Evolutionary conservation across 2,113 vertebrate species (phyloP).

Genomic region (Pithys albifrons): DNA sequence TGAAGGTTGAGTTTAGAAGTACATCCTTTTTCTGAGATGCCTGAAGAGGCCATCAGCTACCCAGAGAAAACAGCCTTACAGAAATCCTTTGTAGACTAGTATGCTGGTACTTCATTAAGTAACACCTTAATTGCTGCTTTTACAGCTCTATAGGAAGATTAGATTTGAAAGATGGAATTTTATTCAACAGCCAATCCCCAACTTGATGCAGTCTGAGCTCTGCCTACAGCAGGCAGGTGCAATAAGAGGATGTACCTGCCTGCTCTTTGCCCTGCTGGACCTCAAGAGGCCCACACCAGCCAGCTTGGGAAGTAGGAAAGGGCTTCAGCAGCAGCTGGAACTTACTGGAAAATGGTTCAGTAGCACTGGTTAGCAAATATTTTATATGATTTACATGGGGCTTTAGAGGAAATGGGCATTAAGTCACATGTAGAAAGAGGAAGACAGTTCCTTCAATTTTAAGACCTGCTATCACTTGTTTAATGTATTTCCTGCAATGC

Average conservation of each 20-base stretch:
- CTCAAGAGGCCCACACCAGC: accelerated
- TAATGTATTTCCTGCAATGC: neutral
- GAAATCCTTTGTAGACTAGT: neutral
- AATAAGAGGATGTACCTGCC: neutral
- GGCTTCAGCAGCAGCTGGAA: neutral
- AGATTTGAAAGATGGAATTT: neutral
- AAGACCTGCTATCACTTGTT: neutral
- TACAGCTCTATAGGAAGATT: neutral
- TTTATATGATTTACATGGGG: neutral
- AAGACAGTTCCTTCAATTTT: neutral
- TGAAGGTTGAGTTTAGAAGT: neutral
- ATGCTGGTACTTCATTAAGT: neutral
- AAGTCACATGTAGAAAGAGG: neutral
- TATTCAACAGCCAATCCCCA: neutral
- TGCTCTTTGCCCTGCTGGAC: neutral
- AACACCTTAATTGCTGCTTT: neutral
- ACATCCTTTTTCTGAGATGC: neutral
- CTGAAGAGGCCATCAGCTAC: neutral
- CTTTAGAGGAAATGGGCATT: neutral
- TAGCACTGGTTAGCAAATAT: neutral
- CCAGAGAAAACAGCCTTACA: neutral
- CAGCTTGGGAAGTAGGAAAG: neutral
- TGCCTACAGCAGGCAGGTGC: neutral
- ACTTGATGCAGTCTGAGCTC: neutral
- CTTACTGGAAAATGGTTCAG: neutral